Base-by-base conservation (phyloP, 2,888 invertebrate genomes). In the Elegia similella region DNA sequence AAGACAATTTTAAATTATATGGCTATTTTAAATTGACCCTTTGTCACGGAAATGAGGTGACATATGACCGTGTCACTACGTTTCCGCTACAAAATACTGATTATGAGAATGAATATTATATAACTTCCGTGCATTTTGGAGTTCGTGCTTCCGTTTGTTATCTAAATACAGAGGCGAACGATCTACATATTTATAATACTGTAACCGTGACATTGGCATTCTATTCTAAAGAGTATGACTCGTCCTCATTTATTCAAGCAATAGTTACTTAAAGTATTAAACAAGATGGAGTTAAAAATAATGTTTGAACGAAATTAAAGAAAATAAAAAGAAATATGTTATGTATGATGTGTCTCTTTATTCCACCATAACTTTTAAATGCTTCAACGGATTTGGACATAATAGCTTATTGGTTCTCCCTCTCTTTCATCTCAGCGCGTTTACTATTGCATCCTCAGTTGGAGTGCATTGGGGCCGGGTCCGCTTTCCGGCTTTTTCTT, bases 171-270 rank as follows among this genome's bases (percentile, higher is more conserved):
- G 15, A 15, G 15, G 30, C 6, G 38, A 38, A 12, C n/a, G 38
- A 38, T 38, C 38, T 38, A 12, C n/a, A 12, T 38, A 38, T 38
- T 38, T 38, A 38, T 38, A 38, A 15, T 52, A 52, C 2, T 17
- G 2, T 52, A 52, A 52, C 42, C 38, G 23, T 52, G 52, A 52
- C 38, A 52, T 52, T 50, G 48, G 32, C 32, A 32, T 50, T 13
- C 30, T 50, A 7, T 30, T 50, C 15, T 50, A 30, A 15, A 16
- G 43, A 16, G 10, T 15, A 15, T 32, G 13, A 32, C 15, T 32
- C 16, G n/a, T 29, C 7, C 30, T 17, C 12, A 15, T 16, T 43
- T 30, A 30, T 48, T 48, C 30, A 29, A 7, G 48, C 48, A 1
- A 48, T 48, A 48, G 29, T 6, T 12, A 29, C 29, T 48, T 48